phyloP scores from a whole-genome alignment of 2,888 invertebrate genomes.

The Aspidapion aeneum region DNA sequence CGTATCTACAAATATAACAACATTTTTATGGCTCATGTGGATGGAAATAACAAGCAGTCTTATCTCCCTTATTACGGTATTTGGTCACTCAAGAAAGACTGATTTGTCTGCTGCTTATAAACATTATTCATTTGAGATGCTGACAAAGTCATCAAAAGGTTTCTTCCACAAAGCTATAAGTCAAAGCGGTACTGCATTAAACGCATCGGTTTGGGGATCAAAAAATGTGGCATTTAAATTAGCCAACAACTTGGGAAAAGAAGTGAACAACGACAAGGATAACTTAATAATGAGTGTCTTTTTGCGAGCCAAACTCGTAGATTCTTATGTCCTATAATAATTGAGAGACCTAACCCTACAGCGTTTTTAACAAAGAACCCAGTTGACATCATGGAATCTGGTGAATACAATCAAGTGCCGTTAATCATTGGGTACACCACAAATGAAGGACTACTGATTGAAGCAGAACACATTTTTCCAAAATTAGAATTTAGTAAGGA shows the following conservation, averaged over 20 bases:
- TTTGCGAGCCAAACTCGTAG: slow-evolving; percentile 9
- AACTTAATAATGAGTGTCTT: neutral
- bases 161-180: slow-evolving; percentile 31
- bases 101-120: too few species aligned
- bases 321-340: slow-evolving; percentile 28
- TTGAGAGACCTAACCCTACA: slow-evolving; percentile 26
- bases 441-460: slow-evolving; percentile 35
- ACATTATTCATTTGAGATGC: slow-evolving; percentile 26
- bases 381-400: slow-evolving; percentile 33
- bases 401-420: slow-evolving; percentile 41
- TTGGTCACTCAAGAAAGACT: too few species aligned
- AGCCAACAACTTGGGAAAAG: neutral
- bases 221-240: slow-evolving; percentile 9
- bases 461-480: neutral
- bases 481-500: neutral
- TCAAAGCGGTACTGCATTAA: slow-evolving; percentile 32
- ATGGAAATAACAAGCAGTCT: too few species aligned
- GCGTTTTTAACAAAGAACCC: slow-evolving; percentile 38
- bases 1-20: too few species aligned
- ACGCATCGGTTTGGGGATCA: slow-evolving; percentile 25
- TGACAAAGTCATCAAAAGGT: slow-evolving; percentile 48
- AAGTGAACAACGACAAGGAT: neutral
- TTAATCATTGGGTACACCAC: slow-evolving; percentile 40
- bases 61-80: too few species aligned
- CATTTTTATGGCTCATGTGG: too few species aligned